Percentiles rank a stretch among this genome's conserved stretches.
phyloP scores from a whole-genome alignment of 1,140 invertebrate genomes.

The Drosophila setifemur region DNA sequence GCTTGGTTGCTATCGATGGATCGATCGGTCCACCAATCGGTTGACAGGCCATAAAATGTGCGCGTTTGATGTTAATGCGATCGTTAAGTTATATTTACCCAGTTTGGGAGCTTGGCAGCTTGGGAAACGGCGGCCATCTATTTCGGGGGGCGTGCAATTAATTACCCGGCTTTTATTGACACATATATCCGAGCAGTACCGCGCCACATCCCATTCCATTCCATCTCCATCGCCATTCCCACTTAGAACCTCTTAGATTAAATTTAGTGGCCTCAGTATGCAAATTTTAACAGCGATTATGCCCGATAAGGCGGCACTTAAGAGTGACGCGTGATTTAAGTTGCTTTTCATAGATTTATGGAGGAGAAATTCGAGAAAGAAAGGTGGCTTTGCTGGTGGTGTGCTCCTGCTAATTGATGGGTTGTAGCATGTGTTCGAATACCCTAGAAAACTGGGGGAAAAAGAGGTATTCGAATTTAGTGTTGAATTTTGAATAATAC shows the following conservation, averaged over 20 bases:
- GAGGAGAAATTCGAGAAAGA: slow-evolving; percentile 29
- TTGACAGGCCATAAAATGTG: slow-evolving; percentile 61
- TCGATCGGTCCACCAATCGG: slow-evolving; percentile 26
- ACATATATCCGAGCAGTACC: slow-evolving; percentile 23
- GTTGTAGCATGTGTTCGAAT: slow-evolving; percentile 32
- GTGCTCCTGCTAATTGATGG: slow-evolving; percentile 32
- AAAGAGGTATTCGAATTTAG: neutral
- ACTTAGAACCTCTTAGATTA: slow-evolving; percentile 55
- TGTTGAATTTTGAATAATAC: no score
- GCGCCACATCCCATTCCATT: slow-evolving; percentile 13
- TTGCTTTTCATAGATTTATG: slow-evolving; percentile 24
- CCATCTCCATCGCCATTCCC: slow-evolving; percentile 1
- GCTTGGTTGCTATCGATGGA: slow-evolving; percentile 22
- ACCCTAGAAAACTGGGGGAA: neutral
- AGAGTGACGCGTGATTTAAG: slow-evolving; percentile 45
- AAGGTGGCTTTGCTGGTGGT: slow-evolving; percentile 6
- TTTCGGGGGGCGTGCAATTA: slow-evolving; percentile 36
- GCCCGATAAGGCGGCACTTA: slow-evolving; percentile 39
- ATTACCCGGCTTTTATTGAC: slow-evolving; percentile 36
- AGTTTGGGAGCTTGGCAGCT: neutral
- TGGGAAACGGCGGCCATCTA: slow-evolving; percentile 33
- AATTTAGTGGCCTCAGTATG: slow-evolving; percentile 64
- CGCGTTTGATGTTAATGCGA: slow-evolving; percentile 65
- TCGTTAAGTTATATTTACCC: slow-evolving; percentile 35
- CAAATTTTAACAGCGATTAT: slow-evolving; percentile 53